Conservation (phyloP, 2,113 vertebrate species). For the Sylvia atricapilla region DNA sequence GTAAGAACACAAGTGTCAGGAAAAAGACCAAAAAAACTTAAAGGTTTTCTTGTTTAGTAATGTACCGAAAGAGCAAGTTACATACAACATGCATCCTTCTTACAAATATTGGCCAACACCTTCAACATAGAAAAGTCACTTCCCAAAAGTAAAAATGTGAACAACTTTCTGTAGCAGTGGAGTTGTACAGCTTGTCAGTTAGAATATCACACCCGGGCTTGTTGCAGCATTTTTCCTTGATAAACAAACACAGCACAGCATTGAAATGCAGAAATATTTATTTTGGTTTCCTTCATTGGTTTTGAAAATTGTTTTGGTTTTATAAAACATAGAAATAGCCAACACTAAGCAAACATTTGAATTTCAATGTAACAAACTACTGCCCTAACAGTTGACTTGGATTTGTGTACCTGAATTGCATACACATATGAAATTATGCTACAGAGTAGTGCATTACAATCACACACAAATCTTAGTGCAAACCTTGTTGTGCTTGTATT, state of each 20-base stretch:
- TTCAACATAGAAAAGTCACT: background rate
- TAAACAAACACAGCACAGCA: constrained; percentile 32
- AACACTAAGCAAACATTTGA: constrained; percentile 79
- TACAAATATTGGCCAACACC: background rate
- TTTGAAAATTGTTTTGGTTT: constrained; percentile 82
- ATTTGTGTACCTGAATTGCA: constrained; percentile 69
- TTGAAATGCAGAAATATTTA: constrained; percentile 81
- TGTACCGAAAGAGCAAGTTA: background rate
- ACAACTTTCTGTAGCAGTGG: background rate
- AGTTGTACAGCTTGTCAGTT: background rate
- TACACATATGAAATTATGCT: constrained; percentile 71
- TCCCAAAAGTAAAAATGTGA: background rate
- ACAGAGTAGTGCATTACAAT: constrained; percentile 76
- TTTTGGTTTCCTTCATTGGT: constrained; percentile 84
- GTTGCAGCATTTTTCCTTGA: background rate
- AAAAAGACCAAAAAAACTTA: background rate
- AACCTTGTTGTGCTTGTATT: constrained; percentile 75
- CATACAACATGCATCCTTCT: background rate
- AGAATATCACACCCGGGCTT: background rate
- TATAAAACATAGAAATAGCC: constrained; percentile 84
- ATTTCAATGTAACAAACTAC: constrained; percentile 74
- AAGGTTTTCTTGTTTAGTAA: background rate
- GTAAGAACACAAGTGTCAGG: background rate
- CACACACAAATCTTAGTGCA: constrained; percentile 73
- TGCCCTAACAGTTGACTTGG: constrained; percentile 57